Evolutionary conservation across 1,140 invertebrate species (phyloP).

Genomic region (Procambarus clarkii): DNA sequence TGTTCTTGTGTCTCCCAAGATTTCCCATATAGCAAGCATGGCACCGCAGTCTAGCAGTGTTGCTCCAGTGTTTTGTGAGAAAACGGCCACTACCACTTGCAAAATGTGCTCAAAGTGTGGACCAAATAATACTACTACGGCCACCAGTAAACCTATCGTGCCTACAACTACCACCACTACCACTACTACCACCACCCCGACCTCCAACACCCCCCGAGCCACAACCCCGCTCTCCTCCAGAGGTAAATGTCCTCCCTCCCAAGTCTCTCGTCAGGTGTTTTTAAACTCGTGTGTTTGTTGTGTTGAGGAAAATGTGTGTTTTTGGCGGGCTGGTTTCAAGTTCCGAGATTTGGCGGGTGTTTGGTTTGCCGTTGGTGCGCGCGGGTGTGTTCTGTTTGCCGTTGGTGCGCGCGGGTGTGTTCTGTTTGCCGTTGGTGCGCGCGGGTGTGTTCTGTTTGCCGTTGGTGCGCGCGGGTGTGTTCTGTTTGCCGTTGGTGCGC

Average conservation of each 20-base stretch:
- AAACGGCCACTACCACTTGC: conserved; percentile 29
- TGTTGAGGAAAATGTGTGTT: too few relatives aligned
- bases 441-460: too few relatives aligned
- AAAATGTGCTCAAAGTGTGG: conserved; percentile 61
- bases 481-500: too few relatives aligned
- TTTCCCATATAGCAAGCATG: conserved; percentile 46
- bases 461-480: too few relatives aligned
- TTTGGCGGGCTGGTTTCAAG: too few relatives aligned
- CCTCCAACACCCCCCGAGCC: neutral
- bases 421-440: too few relatives aligned
- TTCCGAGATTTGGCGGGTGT: too few relatives aligned
- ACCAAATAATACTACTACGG: conserved; percentile 8
- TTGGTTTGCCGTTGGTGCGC: too few relatives aligned
- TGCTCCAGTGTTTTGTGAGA: conserved; percentile 47
- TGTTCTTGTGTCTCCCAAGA: conserved; percentile 46
- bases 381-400: too few relatives aligned
- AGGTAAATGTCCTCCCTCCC: neutral
- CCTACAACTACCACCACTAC: neutral
- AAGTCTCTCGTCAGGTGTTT: too few relatives aligned
- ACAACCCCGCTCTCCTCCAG: neutral
- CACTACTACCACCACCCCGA: neutral
- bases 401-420: too few relatives aligned
- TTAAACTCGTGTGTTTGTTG: too few relatives aligned
- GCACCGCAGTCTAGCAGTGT: conserved; percentile 55
- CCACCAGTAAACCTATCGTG: conserved; percentile 1